Percentiles rank a stretch among this genome's conserved stretches.
These are phyloP conservation scores for Argopecten irradians DNA, from an alignment of 1,140 invertebrate species.

Conservation along the genomic window DNA sequence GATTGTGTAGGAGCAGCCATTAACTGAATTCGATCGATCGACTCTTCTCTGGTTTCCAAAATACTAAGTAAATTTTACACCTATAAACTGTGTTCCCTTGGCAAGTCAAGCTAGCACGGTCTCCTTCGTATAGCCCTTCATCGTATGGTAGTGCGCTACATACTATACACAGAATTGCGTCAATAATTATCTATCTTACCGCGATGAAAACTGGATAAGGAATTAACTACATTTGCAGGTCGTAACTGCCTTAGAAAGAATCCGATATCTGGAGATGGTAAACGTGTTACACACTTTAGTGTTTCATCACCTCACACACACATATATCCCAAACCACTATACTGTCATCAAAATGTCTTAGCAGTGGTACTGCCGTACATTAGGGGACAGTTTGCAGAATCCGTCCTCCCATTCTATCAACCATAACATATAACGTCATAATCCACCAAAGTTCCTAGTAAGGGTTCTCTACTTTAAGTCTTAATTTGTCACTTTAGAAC, in stretches of 20 bases:
- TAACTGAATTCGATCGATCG: neutral
- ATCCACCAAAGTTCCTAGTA: neutral
- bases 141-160: neutral
- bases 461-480: too few relatives aligned
- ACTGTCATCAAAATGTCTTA: too few relatives aligned
- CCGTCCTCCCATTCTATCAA: neutral
- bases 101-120: neutral
- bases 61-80: constrained; percentile 23
- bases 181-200: neutral
- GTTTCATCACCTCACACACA: neutral
- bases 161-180: neutral
- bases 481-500: too few relatives aligned
- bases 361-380: too few relatives aligned
- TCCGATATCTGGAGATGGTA: neutral
- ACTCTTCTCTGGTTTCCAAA: constrained; percentile 13
- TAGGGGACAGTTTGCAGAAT: too few relatives aligned
- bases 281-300: neutral
- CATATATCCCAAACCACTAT: neutral
- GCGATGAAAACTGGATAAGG: neutral
- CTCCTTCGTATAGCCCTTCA: neutral
- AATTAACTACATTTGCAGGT: constrained; percentile 17
- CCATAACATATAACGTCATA: neutral
- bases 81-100: neutral
- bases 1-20: neutral
- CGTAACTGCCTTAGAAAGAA: neutral